Conservation (phyloP, 2,113 vertebrate genomes). For the Embiotoca jacksoni region DNA sequence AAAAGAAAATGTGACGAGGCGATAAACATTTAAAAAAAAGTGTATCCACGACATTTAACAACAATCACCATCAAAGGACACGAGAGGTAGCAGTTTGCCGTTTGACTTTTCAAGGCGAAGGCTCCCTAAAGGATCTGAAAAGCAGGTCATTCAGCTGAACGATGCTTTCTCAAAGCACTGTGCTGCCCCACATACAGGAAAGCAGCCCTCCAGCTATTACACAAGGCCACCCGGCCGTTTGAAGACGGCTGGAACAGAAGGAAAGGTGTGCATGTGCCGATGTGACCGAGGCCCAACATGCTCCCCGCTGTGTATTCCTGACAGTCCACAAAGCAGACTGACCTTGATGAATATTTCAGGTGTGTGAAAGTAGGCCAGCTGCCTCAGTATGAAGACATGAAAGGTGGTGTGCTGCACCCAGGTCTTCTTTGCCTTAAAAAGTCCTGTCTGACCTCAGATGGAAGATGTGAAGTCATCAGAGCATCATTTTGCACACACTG, state of each 20-base stretch:
- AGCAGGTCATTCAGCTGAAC: slow-evolving; percentile 52
- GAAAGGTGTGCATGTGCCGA: neutral
- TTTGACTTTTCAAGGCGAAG: neutral
- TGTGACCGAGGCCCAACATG: neutral
- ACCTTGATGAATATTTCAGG: slow-evolving; percentile 83
- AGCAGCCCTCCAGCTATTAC: slow-evolving; percentile 23
- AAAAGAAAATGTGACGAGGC: neutral
- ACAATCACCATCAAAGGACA: neutral
- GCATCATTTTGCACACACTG: neutral
- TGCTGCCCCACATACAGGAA: slow-evolving; percentile 57
- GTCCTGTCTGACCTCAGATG: neutral
- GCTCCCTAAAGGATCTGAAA: slow-evolving; percentile 37
- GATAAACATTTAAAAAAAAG: neutral
- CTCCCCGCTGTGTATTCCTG: slow-evolving; percentile 11
- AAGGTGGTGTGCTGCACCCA: neutral
- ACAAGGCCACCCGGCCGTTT: slow-evolving; percentile 1
- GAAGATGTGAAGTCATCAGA: neutral
- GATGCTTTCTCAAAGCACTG: slow-evolving; percentile 40
- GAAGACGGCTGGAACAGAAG: slow-evolving; percentile 3
- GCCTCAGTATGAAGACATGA: slow-evolving; percentile 27
- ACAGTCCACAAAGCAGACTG: slow-evolving; percentile 49
- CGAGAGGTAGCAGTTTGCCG: neutral
- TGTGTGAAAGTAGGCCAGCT: slow-evolving; percentile 78
- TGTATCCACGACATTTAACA: neutral
- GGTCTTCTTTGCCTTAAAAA: neutral